Evolutionary conservation across 2,888 invertebrate species (phyloP), one percentile per base, ranked within the genome.

Genomic region (Drosophila mayaguana): DNA sequence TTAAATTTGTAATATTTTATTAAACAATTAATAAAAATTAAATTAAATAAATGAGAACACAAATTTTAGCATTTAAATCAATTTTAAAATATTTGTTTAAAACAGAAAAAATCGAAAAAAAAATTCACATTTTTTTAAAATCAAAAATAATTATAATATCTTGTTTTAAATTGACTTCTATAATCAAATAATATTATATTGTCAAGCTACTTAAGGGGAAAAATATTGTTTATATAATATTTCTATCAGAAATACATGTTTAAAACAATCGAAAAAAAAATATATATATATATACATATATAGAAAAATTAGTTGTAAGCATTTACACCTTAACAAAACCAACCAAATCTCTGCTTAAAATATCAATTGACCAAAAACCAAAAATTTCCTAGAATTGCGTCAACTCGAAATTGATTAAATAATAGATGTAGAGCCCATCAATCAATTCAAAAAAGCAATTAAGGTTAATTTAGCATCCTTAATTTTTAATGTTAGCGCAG

Each of bases 391-490:
- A 16, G 20, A 57, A 63, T 50, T 45, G 34, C 34, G 28, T 2
- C 56, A 79, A 65, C 66, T 79, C 55, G 54, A 43, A 65, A 50
- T 34, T 63, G 63, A 72, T 66, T 63, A 75, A 78, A 53, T 66
- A 75, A 56, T 61, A 40, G 25, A 40, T 72, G 11, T 3, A 4
- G 20, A 55, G n/a, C 40, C 65, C 66, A 66, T 66, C 65, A 65
- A 55, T 65, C 55, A 48, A 81, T 45, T 48, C 53, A 18, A 56
- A 60, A 78, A 72, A 71, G 48, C 85, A 82, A 82, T 82, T 82
- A 78, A 82, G 75, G 53, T 64, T 78, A 75, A 82, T 84, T 81
- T 76, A n/a, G 42, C 64, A 45, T 50, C 16, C 63, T 81, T 16
- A 73, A 81, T 81, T 72, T 76, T 78, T 74, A 70, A 77, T 81